Conservation (phyloP, 2,113 vertebrate species). For the Mesitornis unicolor region DNA sequence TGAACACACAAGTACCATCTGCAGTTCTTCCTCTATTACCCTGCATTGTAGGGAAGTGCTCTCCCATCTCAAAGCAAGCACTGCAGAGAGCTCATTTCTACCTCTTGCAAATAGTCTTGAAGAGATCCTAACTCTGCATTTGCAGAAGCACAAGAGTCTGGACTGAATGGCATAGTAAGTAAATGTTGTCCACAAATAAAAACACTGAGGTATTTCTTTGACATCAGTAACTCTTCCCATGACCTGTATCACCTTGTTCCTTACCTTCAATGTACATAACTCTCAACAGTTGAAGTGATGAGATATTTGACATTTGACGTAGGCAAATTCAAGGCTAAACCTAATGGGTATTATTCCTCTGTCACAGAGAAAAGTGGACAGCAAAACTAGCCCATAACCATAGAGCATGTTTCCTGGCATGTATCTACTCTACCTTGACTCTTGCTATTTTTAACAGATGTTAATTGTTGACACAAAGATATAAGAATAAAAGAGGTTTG, state of each 20-base stretch:
- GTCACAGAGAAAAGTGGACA: background rate
- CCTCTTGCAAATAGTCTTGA: background rate
- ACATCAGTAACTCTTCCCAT: background rate
- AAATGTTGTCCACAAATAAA: background rate
- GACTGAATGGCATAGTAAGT: background rate
- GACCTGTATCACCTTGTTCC: background rate
- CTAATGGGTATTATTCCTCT: background rate
- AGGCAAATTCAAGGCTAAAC: background rate
- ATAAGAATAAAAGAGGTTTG: background rate
- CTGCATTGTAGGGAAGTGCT: background rate
- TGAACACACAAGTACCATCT: background rate
- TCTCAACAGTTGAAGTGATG: background rate
- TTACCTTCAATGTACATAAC: background rate
- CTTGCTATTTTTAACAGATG: background rate
- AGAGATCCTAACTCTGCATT: background rate
- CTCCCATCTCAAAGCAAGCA: rapidly evolving
- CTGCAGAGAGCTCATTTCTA: background rate
- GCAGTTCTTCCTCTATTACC: background rate
- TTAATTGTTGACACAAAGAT: background rate
- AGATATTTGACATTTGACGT: background rate
- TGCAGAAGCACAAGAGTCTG: background rate
- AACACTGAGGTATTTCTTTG: background rate
- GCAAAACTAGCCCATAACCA: background rate
- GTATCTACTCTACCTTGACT: background rate
- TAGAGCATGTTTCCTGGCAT: background rate